phyloP scores from a whole-genome alignment of 2,113 vertebrate species.

The Lampris incognitus region DNA sequence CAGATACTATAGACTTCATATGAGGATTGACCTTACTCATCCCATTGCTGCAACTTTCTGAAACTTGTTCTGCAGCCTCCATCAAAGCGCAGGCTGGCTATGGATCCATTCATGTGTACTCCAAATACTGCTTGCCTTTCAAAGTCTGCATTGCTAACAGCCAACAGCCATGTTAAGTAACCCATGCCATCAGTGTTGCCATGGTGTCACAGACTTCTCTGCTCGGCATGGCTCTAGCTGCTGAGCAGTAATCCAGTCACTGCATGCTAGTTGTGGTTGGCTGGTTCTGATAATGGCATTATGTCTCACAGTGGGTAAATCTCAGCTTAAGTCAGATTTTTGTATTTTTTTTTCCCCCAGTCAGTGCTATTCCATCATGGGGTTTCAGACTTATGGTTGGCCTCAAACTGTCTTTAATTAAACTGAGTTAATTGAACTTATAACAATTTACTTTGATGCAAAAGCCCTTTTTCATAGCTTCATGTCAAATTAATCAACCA shows the following conservation, averaged over 20 bases:
- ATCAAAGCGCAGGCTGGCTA: conserved; percentile 47
- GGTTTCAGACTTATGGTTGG: conserved; percentile 11
- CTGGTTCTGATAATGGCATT: conserved; percentile 67
- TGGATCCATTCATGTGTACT: conserved; percentile 65
- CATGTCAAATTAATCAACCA: not conserved
- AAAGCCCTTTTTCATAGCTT: not conserved
- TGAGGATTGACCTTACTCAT: not conserved
- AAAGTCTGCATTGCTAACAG: conserved; percentile 67
- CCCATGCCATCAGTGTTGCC: conserved; percentile 73
- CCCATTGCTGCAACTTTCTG: conserved; percentile 15
- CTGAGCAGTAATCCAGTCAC: conserved; percentile 68
- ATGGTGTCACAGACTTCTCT: conserved; percentile 61
- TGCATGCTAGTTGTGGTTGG: conserved; percentile 71
- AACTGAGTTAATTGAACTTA: conserved; percentile 27
- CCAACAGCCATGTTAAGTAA: conserved; percentile 66
- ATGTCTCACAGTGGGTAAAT: conserved; percentile 55
- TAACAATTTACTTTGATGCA: conserved; percentile 5
- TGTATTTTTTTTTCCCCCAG: conserved; percentile 9
- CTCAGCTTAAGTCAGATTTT: conserved; percentile 52
- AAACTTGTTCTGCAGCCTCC: conserved; percentile 51
- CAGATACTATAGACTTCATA: conserved; percentile 8
- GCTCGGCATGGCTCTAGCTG: conserved; percentile 65
- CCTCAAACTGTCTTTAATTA: conserved; percentile 42
- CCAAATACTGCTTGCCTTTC: conserved; percentile 60
- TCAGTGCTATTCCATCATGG: conserved; percentile 23